phyloP scores from a whole-genome alignment of 2,113 vertebrate species.

The Ammodytes marinus region DNA sequence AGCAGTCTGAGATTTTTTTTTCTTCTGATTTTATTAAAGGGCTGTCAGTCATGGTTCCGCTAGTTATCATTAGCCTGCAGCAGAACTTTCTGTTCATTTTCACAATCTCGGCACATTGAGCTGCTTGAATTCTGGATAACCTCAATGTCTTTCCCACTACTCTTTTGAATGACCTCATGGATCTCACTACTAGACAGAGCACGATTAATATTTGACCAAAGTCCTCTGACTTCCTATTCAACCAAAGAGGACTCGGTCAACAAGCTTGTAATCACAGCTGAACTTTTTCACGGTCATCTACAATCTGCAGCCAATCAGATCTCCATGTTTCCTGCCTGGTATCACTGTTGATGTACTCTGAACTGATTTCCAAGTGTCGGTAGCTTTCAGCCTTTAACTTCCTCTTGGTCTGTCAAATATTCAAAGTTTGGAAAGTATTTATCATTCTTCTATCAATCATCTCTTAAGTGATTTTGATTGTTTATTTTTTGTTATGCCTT shows the following conservation, averaged over 20 bases:
- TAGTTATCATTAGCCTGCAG: slow-evolving; percentile 30
- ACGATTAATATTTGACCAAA: background rate
- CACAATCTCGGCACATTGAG: background rate
- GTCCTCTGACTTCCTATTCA: slow-evolving; percentile 10
- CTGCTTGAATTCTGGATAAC: background rate
- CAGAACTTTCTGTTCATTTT: slow-evolving; percentile 15
- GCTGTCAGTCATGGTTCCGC: slow-evolving; percentile 56
- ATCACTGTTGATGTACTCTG: slow-evolving; percentile 1
- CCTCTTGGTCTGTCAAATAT: background rate
- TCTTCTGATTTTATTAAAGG: slow-evolving; percentile 19
- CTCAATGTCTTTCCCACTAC: background rate
- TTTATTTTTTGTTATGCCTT: background rate
- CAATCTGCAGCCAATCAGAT: slow-evolving; percentile 22
- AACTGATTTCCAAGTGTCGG: slow-evolving; percentile 13
- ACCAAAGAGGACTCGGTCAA: slow-evolving; percentile 22
- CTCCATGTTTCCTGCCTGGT: slow-evolving; percentile 12
- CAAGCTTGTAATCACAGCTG: slow-evolving; percentile 39
- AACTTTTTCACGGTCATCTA: slow-evolving; percentile 34
- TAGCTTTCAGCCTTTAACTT: slow-evolving; percentile 5
- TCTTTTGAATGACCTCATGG: slow-evolving; percentile 1
- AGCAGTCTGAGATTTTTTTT: slow-evolving; percentile 42
- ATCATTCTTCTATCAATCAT: background rate
- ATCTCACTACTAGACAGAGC: slow-evolving; percentile 10
- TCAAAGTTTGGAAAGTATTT: background rate
- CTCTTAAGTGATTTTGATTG: background rate